Base-by-base conservation (phyloP, 2,113 vertebrate genomes). In the Maccullochella peelii region DNA sequence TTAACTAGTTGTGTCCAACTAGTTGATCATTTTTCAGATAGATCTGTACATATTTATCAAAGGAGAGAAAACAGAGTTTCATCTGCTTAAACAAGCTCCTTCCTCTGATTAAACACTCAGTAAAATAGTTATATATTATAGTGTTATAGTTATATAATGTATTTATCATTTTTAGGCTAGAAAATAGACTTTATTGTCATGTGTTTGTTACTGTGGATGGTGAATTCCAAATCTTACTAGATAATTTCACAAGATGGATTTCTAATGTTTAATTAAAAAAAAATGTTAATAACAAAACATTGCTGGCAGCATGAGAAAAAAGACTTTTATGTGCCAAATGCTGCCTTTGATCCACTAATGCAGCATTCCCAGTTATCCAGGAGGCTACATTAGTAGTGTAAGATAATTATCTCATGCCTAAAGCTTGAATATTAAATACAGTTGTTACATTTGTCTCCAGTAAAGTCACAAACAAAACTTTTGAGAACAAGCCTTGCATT, bases 341-440 rank as follows among this genome's bases (percentile, higher is more conserved):
- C 33, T 49, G 44, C 33, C 78, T 77, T 86, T 89, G 71, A 74
- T 74, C 84, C 52, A 66, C 71, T 63, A 66, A 82, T 71, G 78
- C 47, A 68, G 18, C 85, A 12, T 80, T 79, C 49, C 42, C 79
- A 62, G n/a, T 58, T 76, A 62, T 86, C 83, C 47, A 80, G 61
- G 73, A 84, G 70, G 79, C 63, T 61, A 62, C 68, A 83, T 63
- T 58, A 52, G 40, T 52, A 21, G 47, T 80, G 83, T 73, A 23
- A 74, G 73, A 84, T 84, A 82, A 88, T 88, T 69, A 86, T 86
- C 73, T 86, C 36, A 20, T 0, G 49, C 87, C 86, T 47, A 2
- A 69, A 86, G 90, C 84, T 66, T 80, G 77, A 90, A 85, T 86
- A 76, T 80, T 71, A 83, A 83, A 50, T 20, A 21, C 40, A 42